A percentile compares a stretch with the other conserved stretches of the same genome.
These are phyloP conservation scores for Yponomeuta plumbellus DNA, from an alignment of 2,888 invertebrate genomes.

Conservation along the genomic window DNA sequence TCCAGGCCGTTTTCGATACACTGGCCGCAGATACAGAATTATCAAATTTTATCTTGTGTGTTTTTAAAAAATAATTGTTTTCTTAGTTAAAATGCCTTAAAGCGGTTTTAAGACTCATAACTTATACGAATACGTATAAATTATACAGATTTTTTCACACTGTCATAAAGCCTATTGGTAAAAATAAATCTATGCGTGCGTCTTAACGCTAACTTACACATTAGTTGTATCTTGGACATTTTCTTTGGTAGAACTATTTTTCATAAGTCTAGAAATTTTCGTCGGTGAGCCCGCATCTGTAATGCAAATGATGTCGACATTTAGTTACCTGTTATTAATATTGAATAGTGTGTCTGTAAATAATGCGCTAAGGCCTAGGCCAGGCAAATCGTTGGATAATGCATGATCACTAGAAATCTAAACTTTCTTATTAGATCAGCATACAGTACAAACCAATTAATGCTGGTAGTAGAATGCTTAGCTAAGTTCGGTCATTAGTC, in stretches of 20 bases:
- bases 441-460: background rate
- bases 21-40: too few relatives aligned
- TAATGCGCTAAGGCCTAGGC: background rate
- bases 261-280: constrained; percentile 37
- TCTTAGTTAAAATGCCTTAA: too few relatives aligned
- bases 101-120: too few relatives aligned
- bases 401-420: background rate
- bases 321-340: constrained; percentile 5
- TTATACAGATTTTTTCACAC: too few relatives aligned
- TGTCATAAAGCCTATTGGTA: too few relatives aligned
- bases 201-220: background rate
- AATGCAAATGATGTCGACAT: constrained; percentile 25
- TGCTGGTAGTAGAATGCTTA: too few relatives aligned
- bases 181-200: too few relatives aligned
- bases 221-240: background rate
- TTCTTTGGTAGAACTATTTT: constrained; percentile 14
- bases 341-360: background rate
- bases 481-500: too few relatives aligned
- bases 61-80: too few relatives aligned
- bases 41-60: too few relatives aligned
- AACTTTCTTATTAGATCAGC: background rate
- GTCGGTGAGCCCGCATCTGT: constrained; percentile 44
- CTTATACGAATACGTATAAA: too few relatives aligned
- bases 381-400: background rate
- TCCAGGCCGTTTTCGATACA: too few relatives aligned